Base-by-base conservation (phyloP, 2,888 invertebrate species). In the Nephrotoma guestfalica region DNA sequence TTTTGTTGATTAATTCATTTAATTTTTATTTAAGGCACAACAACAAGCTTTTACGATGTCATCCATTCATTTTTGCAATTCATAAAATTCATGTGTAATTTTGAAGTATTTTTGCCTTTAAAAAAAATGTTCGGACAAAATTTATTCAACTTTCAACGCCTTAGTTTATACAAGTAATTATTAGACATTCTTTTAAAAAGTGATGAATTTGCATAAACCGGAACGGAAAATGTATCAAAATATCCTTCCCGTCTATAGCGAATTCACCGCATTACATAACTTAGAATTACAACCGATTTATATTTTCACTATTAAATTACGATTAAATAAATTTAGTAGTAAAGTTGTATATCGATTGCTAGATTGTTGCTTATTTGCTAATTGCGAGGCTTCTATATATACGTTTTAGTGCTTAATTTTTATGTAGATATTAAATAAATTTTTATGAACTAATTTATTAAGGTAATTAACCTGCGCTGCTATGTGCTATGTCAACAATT, bases 91-190 rank as follows among this genome's bases (percentile, higher is more conserved):
- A 30, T 71, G 71, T 71, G 51, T 7, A 57, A 57, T 57, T 57
- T 57, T 47, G 6, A 30, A 71, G 30, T 71, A 71, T 9, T 43
- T 30, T 71, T 71, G 1, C 30, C 7, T 30, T 11, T 6, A 30
- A 11, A 71, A 71, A 13, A 45, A 45, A 86, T 86, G 86, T 86
- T 86, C 40, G 86, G 45, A 86, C 86, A 86, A 41, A 87, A 85
- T 83, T 84, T 87, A 15, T 86, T 57, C 83, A 87, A 87, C 57
- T 87, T 87, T 86, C 87, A 87, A 85, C 86, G 87, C 4, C 86
- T 87, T 15, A 87, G 87, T 85, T 86, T 87, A 71, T 87, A 87
- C 85, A 87, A 87, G 87, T 87, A 87, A 84, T 30, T 86, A 45
- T 86, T 45, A 57, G 15, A 57, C 43, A 30, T 30, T 30, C 30